A percentile compares a stretch with the other conserved stretches of the same genome.
Evolutionary conservation across 2,113 vertebrate genomes (phyloP).

Genomic region (Macquaria australasica): DNA sequence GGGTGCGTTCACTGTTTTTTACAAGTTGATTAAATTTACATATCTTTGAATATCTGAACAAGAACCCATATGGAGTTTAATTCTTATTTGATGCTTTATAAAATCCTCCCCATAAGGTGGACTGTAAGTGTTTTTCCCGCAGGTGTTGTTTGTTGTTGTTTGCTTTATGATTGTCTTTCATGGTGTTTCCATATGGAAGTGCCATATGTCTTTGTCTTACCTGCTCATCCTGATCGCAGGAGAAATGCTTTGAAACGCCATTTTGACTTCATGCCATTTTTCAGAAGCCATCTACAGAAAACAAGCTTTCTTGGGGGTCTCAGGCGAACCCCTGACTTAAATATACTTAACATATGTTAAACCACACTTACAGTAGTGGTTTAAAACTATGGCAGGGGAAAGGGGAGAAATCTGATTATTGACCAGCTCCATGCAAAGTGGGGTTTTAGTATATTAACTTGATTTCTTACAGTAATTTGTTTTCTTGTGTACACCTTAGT

Average conservation of each 20-base stretch:
- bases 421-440: not conserved
- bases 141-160: slow-evolving; percentile 34
- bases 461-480: not conserved
- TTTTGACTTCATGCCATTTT: slow-evolving; percentile 11
- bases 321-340: not conserved
- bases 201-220: slow-evolving; percentile 35
- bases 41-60: not conserved
- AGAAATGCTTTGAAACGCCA: not conserved
- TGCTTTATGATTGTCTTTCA: slow-evolving; percentile 14
- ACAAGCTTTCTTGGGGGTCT: not conserved
- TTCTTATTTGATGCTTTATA: slow-evolving; percentile 2
- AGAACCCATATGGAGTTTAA: not conserved
- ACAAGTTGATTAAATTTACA: slow-evolving; percentile 1
- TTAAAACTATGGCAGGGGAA: not conserved
- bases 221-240: not conserved
- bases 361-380: no score
- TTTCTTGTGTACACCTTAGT: not conserved
- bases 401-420: not conserved
- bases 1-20: not conserved
- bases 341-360: not conserved
- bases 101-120: not conserved
- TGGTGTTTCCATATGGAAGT: slow-evolving; percentile 29
- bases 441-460: not conserved
- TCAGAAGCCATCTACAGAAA: not conserved
- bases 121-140: slow-evolving; percentile 13